These are phyloP conservation scores for Piezodorus guildinii DNA, from an alignment of 1,140 invertebrate species.

Conservation along the genomic window DNA sequence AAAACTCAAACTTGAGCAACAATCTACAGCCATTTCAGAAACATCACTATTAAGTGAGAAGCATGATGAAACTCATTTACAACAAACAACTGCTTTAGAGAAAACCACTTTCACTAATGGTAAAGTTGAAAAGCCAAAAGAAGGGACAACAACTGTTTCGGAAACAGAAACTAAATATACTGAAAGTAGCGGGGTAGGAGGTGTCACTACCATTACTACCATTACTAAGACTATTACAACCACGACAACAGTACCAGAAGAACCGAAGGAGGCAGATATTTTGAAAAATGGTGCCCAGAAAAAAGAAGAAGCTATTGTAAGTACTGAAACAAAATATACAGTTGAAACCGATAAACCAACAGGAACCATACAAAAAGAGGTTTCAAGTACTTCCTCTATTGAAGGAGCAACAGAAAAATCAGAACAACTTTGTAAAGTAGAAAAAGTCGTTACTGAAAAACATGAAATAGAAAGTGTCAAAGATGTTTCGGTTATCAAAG, in stretches of 20 bases:
- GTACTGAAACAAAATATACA: not conserved
- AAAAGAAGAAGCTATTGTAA: not conserved
- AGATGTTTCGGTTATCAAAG: constrained; percentile 2
- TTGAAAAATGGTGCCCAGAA: not conserved
- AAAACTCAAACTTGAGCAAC: not conserved
- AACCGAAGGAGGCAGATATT: not conserved
- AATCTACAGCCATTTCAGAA: not conserved
- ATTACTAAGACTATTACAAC: not conserved
- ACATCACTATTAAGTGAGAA: not conserved
- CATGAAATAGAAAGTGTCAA: constrained; percentile 3
- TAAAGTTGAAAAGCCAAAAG: not conserved
- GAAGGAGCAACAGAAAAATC: not conserved
- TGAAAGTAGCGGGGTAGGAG: not conserved
- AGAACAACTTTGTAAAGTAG: constrained; percentile 8
- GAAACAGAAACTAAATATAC: not conserved
- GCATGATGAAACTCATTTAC: not conserved
- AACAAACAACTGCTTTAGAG: not conserved
- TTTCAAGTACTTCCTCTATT: not conserved
- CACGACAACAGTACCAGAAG: not conserved
- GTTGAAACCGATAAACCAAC: not conserved
- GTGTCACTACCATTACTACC: not conserved
- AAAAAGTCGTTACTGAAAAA: not conserved
- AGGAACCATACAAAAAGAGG: not conserved
- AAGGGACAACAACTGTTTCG: not conserved
- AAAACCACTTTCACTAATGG: not conserved